Evolutionary conservation across 1,140 invertebrate genomes (phyloP), one percentile per base, ranked within the genome.

Genomic region (Lordiphosa mommai): DNA sequence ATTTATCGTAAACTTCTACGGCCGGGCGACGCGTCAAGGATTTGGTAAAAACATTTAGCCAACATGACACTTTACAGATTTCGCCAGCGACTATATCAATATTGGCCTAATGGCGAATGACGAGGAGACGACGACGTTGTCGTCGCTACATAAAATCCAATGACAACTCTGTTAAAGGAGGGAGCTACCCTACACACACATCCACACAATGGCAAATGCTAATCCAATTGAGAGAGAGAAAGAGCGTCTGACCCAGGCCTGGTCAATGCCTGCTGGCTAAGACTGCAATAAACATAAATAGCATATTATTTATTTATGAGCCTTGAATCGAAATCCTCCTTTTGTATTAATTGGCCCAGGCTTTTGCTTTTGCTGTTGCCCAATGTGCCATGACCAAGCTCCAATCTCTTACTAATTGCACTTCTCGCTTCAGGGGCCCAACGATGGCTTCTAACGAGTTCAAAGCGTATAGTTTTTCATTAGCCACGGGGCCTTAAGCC

Each of bases 1-100:
- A 84, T 85, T 84, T 85, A 84, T 77, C 77, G 77, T 84, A 84
- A 84, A 84, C 77, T 77, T 84, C 64, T 84, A 84, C 64, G 72
- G 77, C 79, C 77, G 65, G 65, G 56, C 49, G 64, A 71, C 72
- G 69, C 73, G 68, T 72, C 77, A 72, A 72, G 77, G 77, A 84
- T 82, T 82, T 84, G 68, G 69, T 76, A 65, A 56, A 38, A 53
- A 57, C 77, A 72, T 72, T 84, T 72, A 82, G 51, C 76, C 67
- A 77, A 84, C 79, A 77, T 69, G 79, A 77, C 77, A 84, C 77
- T 73, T 76, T 37, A 30, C 53, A 40, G 58, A 65, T 65, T 65
- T 65, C 61, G 8, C 37, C 44, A 48, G 43, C 55, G 66, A 69
- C 65, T 57, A 67, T 67, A 66, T 72, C 61, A 73, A 73, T 72